Evolutionary conservation across 1,140 invertebrate species (phyloP), one percentile per base, ranked within the genome.

Genomic region (Melitaea cinxia): DNA sequence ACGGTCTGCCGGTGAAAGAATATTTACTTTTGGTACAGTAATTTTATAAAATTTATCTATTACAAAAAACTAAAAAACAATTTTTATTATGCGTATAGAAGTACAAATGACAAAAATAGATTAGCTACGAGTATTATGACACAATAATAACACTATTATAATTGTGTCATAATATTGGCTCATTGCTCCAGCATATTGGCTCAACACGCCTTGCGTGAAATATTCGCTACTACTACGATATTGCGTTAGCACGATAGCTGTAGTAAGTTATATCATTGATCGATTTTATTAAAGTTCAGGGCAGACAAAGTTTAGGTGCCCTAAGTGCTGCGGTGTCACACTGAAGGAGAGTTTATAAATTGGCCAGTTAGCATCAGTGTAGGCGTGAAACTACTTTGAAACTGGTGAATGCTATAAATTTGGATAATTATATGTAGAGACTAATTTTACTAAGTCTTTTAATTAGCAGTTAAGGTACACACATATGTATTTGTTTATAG

Each of bases 321-420:
- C 47, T 57, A 61, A 61, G 59, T 57, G 45, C 42, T 65, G 55
- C 35, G 54, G 54, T 56, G 53, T 53, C 24, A 54, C 52, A 42
- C 26, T 33, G 55, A 63, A 37, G 54, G n/a, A 55, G 24, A 65
- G 15, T 58, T 58, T 3, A 35, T 15, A 63, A 65, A 45, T 65
- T 33, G 62, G 62, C 26, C 52, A 63, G 60, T 63, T 63, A 26
- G 53, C 15, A 28, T 49, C 19, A 19, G 21, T 37, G 62, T 57
- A 50, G 47, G 47, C 62, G 54, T 57, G 57, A 65, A 65, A 65
- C 58, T 65, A 65, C 42, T 57, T 49, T 54, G 52, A 55, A 63
- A 30, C 37, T 47, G 52, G 28, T 47, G 37, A 52, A 26, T 63
- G 19, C 2, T 39, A 37, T 39, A 55, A 63, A 63, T 63, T 63